A percentile compares a stretch with the other conserved stretches of the same genome.
Conservation (phyloP, 2,113 vertebrate genomes). For the Ammospiza nelsoni region DNA sequence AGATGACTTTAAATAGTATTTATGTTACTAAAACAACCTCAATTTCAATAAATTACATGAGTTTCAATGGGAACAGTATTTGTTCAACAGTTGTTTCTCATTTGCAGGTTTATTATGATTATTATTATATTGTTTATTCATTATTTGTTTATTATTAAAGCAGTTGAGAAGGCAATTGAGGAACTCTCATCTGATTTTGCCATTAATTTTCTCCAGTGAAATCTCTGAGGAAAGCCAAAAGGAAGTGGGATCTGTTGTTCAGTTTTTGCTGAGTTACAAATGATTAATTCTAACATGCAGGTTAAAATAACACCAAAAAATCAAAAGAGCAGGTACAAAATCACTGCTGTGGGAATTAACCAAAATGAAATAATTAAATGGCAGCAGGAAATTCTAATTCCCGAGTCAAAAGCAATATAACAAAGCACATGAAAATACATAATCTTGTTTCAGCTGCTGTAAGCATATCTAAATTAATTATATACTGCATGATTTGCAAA, state of each 20-base stretch:
- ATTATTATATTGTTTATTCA: background rate
- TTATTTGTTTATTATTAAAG: background rate
- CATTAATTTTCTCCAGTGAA: background rate
- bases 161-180: background rate
- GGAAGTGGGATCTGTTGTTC: background rate
- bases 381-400: background rate
- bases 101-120: background rate
- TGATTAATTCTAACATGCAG: background rate
- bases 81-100: background rate
- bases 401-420: background rate
- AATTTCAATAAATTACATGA: background rate
- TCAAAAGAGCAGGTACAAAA: background rate
- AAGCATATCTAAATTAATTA: background rate
- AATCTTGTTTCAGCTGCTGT: background rate
- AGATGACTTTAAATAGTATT: background rate
- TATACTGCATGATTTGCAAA: background rate
- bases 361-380: background rate
- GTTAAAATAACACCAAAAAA: background rate
- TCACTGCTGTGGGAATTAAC: background rate
- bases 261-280: background rate
- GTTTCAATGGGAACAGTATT: background rate
- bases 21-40: background rate
- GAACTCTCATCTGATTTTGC: background rate
- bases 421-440: background rate
- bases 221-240: background rate